Percentiles rank a stretch among this genome's conserved stretches.
Evolutionary conservation across 1,140 invertebrate species (phyloP).

Genomic region (Diachasmimorpha longicaudata): DNA sequence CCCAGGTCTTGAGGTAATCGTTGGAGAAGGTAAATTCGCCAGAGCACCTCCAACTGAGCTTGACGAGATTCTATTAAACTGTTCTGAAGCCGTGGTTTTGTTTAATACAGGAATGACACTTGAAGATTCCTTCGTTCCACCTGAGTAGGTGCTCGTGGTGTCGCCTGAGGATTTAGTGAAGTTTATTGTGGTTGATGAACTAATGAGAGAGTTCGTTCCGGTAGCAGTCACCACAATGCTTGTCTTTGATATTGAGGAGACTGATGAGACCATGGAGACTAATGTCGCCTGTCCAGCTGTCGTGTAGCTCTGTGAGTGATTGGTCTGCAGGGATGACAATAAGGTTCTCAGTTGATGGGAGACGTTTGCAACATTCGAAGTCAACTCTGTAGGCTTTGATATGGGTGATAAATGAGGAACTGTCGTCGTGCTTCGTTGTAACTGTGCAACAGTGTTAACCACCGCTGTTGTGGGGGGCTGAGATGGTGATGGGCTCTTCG

Average conservation of each 20-base stretch:
- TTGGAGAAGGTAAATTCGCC: conserved; percentile 30
- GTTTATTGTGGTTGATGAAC: conserved; percentile 30
- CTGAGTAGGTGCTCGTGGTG: conserved; percentile 39
- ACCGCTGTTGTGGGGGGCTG: conserved; percentile 29
- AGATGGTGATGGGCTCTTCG: conserved; percentile 33
- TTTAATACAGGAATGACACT: conserved; percentile 32
- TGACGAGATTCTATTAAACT: conserved; percentile 39
- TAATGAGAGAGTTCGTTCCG: conserved; percentile 37
- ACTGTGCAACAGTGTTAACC: conserved; percentile 43
- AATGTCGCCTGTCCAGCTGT: conserved; percentile 41
- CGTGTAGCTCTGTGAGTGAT: conserved; percentile 49
- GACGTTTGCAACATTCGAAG: conserved; percentile 73
- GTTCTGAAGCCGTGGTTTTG: conserved; percentile 40
- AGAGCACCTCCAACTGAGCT: conserved; percentile 41
- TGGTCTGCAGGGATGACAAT: conserved; percentile 54
- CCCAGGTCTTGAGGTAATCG: conserved; percentile 25
- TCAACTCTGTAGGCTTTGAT: conserved; percentile 73
- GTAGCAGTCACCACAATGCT: conserved; percentile 37
- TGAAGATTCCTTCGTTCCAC: conserved; percentile 52
- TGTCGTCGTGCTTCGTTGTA: conserved; percentile 58
- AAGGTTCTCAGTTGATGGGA: conserved; percentile 70
- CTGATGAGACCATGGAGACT: conserved; percentile 66
- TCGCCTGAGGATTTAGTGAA: conserved; percentile 53
- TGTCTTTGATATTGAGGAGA: conserved; percentile 54
- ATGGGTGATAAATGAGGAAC: conserved; percentile 73